Evolutionary conservation across 2,113 vertebrate species (phyloP).

Genomic region (Azemiops feae): DNA sequence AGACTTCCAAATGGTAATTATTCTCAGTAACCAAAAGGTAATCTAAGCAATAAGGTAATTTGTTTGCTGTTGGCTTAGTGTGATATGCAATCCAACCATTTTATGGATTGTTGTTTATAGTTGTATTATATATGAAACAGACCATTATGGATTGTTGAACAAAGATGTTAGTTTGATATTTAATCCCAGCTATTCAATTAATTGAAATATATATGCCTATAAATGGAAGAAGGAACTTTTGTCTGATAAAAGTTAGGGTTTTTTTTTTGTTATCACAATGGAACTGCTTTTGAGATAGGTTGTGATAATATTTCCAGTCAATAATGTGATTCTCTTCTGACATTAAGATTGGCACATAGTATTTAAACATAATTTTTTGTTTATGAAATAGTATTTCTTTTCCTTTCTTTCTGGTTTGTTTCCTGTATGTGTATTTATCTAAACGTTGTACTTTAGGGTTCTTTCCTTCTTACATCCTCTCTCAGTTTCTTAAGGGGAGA

Average conservation of each 20-base stretch:
- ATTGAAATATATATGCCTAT: no score
- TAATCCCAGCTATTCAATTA: neutral
- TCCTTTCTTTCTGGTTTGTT: neutral
- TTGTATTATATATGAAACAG: neutral
- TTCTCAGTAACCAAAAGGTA: neutral
- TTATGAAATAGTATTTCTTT: neutral
- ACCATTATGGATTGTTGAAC: neutral
- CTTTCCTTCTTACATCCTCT: no score
- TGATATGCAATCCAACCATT: neutral
- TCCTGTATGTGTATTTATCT: neutral
- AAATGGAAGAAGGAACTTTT: neutral
- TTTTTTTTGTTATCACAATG: neutral
- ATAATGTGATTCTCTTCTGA: neutral
- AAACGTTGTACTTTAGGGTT: neutral
- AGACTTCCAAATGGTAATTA: neutral
- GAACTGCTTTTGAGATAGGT: neutral
- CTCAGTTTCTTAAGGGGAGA: neutral
- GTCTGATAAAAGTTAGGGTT: neutral
- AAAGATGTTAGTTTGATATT: neutral
- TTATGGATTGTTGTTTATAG: neutral
- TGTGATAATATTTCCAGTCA: neutral
- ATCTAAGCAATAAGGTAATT: neutral
- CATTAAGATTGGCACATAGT: neutral
- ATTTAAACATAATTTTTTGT: neutral
- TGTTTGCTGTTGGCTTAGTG: neutral